Conservation (phyloP, 1,140 invertebrate genomes). For the Pseudomyrmex gracilis region DNA sequence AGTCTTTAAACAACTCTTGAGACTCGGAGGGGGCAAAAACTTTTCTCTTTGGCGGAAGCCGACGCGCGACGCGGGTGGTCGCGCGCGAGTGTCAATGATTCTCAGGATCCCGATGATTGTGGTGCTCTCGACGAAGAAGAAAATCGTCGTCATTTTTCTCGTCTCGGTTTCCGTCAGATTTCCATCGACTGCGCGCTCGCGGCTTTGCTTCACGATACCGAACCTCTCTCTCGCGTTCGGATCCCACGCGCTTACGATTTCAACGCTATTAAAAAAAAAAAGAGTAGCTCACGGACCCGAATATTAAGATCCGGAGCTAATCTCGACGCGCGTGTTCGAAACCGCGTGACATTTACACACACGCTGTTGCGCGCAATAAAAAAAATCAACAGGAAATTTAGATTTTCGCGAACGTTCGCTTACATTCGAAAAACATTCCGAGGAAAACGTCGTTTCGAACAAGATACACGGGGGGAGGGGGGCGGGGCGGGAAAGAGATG, state of each 20-base stretch:
- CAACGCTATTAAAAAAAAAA: no score
- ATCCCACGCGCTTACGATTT: neutral
- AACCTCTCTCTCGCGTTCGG: neutral
- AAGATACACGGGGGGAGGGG: no score
- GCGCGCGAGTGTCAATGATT: conserved; percentile 72
- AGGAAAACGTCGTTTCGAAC: no score
- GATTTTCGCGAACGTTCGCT: no score
- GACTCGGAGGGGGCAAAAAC: conserved; percentile 53
- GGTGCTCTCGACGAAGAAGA: conserved; percentile 45
- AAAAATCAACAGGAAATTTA: no score
- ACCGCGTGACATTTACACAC: no score
- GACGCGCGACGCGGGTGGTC: conserved; percentile 76
- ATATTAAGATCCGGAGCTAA: neutral
- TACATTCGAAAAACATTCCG: no score
- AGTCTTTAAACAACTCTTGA: conserved; percentile 73
- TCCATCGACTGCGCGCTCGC: neutral
- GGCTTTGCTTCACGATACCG: neutral
- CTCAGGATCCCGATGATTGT: conserved; percentile 57
- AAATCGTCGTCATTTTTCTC: conserved; percentile 5
- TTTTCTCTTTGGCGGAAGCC: conserved; percentile 70
- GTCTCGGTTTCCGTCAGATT: neutral
- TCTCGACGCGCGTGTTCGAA: neutral
- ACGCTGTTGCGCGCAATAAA: no score
- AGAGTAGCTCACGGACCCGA: neutral
- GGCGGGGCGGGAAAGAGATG: no score